Conservation (phyloP, 35 echinoderm and acorn worm genomes). For the Anneissia japonica region DNA sequence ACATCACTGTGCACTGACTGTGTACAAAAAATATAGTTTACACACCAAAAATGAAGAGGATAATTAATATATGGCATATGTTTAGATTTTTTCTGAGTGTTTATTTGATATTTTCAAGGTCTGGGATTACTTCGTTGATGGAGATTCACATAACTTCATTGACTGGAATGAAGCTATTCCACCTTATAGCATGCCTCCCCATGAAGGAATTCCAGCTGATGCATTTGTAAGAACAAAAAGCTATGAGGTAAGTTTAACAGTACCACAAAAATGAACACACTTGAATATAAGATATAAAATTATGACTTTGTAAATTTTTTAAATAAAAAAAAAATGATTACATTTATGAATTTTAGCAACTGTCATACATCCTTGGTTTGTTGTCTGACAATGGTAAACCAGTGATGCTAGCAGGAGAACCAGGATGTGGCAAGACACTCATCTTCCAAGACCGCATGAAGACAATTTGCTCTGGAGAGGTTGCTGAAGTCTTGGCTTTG, state of each 20-base stretch:
- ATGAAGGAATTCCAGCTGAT: constrained; percentile 93
- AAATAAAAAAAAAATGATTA: too few species aligned
- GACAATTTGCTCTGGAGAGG: constrained; percentile 96
- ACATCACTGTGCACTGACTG: too few species aligned
- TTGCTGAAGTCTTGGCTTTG: constrained; percentile 86
- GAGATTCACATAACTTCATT: constrained; percentile 70
- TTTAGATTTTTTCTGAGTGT: background rate
- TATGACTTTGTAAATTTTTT: too few species aligned
- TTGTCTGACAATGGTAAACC: constrained; percentile 90
- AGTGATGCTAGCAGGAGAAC: constrained; percentile 79
- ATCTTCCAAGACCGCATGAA: constrained; percentile 92
- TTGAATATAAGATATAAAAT: too few species aligned
- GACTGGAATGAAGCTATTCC: constrained; percentile 84
- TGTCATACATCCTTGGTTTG: constrained; percentile 79
- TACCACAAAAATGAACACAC: too few species aligned
- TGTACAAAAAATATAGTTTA: too few species aligned
- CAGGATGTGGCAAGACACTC: constrained; percentile 88
- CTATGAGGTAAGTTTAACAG: constrained; percentile 64
- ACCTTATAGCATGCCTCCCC: constrained; percentile 98
- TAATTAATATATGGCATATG: too few species aligned
- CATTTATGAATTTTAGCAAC: constrained; percentile 62
- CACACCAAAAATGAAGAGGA: too few species aligned
- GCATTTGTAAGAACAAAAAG: constrained; percentile 84
- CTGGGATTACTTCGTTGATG: constrained; percentile 97
- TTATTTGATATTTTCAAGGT: constrained; percentile 37